Conservation (phyloP, 2,797 vertebrate genomes). For the Micrastur ruficollis region DNA sequence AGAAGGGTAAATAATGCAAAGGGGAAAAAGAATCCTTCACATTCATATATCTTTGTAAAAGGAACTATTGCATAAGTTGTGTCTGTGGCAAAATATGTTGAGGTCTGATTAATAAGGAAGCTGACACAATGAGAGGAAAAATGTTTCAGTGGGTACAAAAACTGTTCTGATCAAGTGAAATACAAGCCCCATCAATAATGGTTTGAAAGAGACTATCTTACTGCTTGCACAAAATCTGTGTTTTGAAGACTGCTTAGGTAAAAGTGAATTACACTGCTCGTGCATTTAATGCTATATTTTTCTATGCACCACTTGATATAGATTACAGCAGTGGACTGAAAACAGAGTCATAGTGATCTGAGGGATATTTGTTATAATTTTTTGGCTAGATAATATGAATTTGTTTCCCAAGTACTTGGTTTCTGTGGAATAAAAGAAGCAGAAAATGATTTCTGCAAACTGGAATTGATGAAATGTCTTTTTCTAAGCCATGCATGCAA, state of each 20-base stretch:
- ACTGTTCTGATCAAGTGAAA: neutral
- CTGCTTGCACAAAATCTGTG: neutral
- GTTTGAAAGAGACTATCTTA: neutral
- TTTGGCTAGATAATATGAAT: neutral
- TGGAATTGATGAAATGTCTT: neutral
- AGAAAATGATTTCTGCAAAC: neutral
- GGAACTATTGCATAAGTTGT: neutral
- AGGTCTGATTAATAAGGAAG: slow-evolving; percentile 1
- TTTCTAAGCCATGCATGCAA: neutral
- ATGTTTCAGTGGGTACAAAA: neutral
- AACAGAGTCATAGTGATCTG: neutral
- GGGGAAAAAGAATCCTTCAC: neutral
- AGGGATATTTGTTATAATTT: neutral
- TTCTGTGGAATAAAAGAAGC: neutral
- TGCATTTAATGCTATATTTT: neutral
- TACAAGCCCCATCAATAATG: neutral
- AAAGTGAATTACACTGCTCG: neutral
- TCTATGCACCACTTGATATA: neutral
- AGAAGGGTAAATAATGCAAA: neutral
- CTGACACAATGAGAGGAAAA: neutral
- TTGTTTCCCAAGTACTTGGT: neutral
- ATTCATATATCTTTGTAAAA: neutral
- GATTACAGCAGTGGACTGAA: neutral
- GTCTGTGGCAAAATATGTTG: neutral
- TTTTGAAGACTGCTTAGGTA: neutral